These are phyloP conservation scores for Pomacea maculata DNA, from an alignment of 1,140 invertebrate species.

Conservation along the genomic window DNA sequence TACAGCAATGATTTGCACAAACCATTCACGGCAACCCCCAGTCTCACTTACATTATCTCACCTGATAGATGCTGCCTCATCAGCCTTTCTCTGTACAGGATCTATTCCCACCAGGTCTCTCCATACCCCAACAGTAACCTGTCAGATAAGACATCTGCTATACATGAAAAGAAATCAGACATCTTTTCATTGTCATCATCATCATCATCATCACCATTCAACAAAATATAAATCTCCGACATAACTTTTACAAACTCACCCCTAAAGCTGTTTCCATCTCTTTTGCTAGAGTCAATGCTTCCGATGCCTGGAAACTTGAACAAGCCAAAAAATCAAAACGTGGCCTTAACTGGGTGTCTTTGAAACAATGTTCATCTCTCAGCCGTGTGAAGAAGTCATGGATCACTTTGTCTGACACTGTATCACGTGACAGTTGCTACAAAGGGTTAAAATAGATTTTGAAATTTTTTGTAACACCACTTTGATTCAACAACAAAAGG, in stretches of 20 bases:
- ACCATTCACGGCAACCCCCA: too few relatives aligned
- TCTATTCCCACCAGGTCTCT: constrained; percentile 57
- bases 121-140: constrained; percentile 57
- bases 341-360: constrained; percentile 37
- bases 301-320: constrained; percentile 52
- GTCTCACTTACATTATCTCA: background rate
- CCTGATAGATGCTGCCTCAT: constrained; percentile 14
- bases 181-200: background rate
- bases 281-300: constrained; percentile 50
- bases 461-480: too few relatives aligned
- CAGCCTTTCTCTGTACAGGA: constrained; percentile 27
- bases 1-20: too few relatives aligned
- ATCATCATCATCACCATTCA: background rate
- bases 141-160: constrained; percentile 8
- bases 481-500: background rate
- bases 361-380: constrained; percentile 42
- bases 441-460: background rate
- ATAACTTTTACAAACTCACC: constrained; percentile 41
- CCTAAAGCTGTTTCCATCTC: constrained; percentile 53
- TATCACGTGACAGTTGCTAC: constrained; percentile 13
- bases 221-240: background rate
- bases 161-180: background rate
- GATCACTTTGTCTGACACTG: constrained; percentile 51
- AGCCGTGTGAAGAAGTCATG: constrained; percentile 60
- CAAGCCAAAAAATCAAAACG: constrained; percentile 65